A percentile compares a stretch with the other conserved stretches of the same genome.
Evolutionary conservation across 2,113 vertebrate species (phyloP).

Genomic region (Bufo bufo): DNA sequence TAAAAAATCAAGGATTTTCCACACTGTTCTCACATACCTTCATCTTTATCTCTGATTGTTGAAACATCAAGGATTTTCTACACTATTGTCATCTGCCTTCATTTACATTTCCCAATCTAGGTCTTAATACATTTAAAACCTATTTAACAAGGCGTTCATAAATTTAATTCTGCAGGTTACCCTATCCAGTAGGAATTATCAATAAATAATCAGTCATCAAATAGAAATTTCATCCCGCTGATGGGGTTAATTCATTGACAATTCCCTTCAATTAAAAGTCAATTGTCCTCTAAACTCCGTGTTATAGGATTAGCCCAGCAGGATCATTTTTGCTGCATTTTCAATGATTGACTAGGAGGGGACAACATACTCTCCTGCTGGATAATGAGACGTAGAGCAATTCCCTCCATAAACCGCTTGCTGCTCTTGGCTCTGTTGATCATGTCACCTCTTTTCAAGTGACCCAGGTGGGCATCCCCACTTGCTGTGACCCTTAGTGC

Average conservation of each 20-base stretch:
- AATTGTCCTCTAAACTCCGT: conserved; percentile 18
- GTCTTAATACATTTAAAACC: not conserved
- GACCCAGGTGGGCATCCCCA: not conserved
- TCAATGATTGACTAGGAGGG: not conserved
- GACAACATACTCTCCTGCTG: not conserved
- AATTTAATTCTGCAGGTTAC: not conserved
- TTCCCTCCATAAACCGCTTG: conserved; percentile 31
- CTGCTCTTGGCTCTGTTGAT: conserved; percentile 19
- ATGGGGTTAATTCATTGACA: conserved; percentile 10
- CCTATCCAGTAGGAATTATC: not conserved
- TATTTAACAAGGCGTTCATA: not conserved
- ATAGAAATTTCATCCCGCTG: not conserved
- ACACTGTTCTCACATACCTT: no score
- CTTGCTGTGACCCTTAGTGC: conserved; percentile 31
- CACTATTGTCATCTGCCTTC: not conserved
- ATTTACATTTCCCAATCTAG: not conserved
- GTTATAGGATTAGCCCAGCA: conserved; percentile 44
- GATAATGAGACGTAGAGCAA: conserved; percentile 17
- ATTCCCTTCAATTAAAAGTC: conserved; percentile 41
- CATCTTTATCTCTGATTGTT: not conserved
- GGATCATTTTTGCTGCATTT: conserved; percentile 8
- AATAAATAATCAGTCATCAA: not conserved
- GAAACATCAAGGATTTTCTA: not conserved
- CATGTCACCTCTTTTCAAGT: conserved; percentile 33
- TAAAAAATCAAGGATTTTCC: no score